Evolutionary conservation across 1,140 invertebrate species (phyloP).

Genomic region (Zaprionus africanus): DNA sequence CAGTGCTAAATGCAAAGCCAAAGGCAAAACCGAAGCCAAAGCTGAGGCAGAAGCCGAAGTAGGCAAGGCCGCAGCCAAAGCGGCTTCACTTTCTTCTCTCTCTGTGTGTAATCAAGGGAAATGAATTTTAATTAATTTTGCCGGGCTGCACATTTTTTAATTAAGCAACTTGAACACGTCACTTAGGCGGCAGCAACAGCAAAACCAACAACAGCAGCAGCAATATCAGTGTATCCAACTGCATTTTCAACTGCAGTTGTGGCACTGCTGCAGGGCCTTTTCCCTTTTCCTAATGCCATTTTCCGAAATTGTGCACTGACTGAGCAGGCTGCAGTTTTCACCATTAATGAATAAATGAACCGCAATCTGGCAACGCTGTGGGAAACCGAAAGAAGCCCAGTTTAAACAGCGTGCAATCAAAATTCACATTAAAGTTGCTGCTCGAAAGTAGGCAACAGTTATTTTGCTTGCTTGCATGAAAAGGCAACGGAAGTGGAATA

Average conservation of each 20-base stretch:
- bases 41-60: constrained; percentile 13
- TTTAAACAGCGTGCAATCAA: neutral
- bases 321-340: neutral
- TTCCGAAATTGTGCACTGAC: neutral
- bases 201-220: neutral
- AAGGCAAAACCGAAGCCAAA: neutral
- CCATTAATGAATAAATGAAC: neutral
- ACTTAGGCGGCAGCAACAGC: constrained; percentile 9
- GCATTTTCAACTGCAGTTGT: neutral
- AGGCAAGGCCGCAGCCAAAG: constrained; percentile 30
- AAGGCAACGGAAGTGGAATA: neutral
- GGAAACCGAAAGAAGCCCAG: neutral
- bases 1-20: constrained; percentile 20
- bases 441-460: neutral
- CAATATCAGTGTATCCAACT: neutral
- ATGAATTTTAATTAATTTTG: constrained; percentile 80
- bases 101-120: constrained; percentile 63
- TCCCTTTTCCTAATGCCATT: neutral
- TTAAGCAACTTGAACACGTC: constrained; percentile 68
- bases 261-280: constrained; percentile 5
- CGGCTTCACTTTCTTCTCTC: constrained; percentile 11
- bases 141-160: constrained; percentile 67
- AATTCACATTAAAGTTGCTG: neutral
- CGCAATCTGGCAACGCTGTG: neutral
- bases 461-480: neutral